Evolutionary conservation across 2,888 invertebrate genomes (phyloP), one percentile per base, ranked within the genome.

Genomic region (Rhamnusium bicolor): DNA sequence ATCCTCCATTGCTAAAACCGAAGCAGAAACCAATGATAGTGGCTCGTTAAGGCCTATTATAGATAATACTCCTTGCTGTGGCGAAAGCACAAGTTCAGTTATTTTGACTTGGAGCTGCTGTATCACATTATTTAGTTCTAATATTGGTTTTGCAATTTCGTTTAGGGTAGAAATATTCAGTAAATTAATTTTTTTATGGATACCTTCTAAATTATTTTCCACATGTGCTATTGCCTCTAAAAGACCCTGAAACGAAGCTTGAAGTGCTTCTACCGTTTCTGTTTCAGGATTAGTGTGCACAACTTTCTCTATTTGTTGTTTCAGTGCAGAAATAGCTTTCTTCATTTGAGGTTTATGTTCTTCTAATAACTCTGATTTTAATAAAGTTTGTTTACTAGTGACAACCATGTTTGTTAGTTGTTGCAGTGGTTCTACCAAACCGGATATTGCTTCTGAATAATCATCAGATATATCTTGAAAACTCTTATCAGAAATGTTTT

Each of bases 311-410:
- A 73, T 62, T 10, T 49, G 53, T 53, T 71, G 60, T 10, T 72
- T 70, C 49, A 81, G 60, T 4, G 72, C 74, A 56, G 47, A 8
- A 0, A 78, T 62, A 29, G 76, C 77, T 32, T 71, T 71, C 40
- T 73, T 74, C 14, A 76, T 32, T 70, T 79, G 73, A 51, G 79
- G 71, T 53, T 62, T 76, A 58, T 76, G 67, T 24, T 71, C 47
- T 24, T 76, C 70, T 12, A 68, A 19, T 10, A 77, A 27, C 46
- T 77, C 71, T 62, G 74, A 60, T 10, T 46, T 58, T 71, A 69
- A 8, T 68, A 49, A 7, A 61, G 6, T 19, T 72, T 46, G 66
- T 74, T 32, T 56, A 69, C 46, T 69, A 21, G 69, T 62, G 10
- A 74, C 66, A 47, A 74, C 46, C 40, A 78, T 16, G 1, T 68